phyloP scores from a whole-genome alignment of 2,113 vertebrate species.

The Fukomys damarensis region DNA sequence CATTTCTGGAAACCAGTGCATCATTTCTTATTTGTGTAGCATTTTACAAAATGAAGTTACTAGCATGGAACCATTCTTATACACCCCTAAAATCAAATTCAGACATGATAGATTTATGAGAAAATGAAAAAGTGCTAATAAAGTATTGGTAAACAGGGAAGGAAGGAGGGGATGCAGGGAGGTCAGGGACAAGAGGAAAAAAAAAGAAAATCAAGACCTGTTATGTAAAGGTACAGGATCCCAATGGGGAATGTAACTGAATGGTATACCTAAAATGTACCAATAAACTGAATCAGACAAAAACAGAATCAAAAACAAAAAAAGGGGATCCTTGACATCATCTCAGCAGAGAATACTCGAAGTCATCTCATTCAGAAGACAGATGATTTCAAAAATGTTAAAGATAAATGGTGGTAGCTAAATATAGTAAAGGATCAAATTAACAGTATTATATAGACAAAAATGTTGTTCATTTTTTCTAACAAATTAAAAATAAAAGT shows the following conservation, averaged over 20 bases:
- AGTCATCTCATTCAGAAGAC: neutral
- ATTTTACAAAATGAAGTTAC: neutral
- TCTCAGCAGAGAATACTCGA: neutral
- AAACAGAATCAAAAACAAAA: too few species aligned
- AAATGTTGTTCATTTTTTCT: neutral
- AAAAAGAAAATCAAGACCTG: too few species aligned
- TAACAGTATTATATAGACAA: constrained; percentile 45
- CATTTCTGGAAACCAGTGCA: neutral
- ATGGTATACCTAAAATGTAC: too few species aligned
- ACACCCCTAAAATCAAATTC: neutral
- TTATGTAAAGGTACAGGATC: too few species aligned
- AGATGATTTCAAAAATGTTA: neutral
- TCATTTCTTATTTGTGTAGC: neutral
- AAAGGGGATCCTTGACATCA: too few species aligned
- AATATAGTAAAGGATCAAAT: constrained; percentile 32
- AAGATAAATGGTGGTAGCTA: neutral
- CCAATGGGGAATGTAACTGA: too few species aligned
- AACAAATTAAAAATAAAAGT: constrained; percentile 63
- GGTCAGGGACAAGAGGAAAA: too few species aligned
- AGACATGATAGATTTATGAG: neutral
- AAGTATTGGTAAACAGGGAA: too few species aligned
- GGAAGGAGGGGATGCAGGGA: too few species aligned
- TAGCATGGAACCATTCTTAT: neutral
- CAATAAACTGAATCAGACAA: too few species aligned
- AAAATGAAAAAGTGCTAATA: too few species aligned